phyloP scores from a whole-genome alignment of 1,140 invertebrate genomes.

The Gyrodactylus bullatarudis region DNA sequence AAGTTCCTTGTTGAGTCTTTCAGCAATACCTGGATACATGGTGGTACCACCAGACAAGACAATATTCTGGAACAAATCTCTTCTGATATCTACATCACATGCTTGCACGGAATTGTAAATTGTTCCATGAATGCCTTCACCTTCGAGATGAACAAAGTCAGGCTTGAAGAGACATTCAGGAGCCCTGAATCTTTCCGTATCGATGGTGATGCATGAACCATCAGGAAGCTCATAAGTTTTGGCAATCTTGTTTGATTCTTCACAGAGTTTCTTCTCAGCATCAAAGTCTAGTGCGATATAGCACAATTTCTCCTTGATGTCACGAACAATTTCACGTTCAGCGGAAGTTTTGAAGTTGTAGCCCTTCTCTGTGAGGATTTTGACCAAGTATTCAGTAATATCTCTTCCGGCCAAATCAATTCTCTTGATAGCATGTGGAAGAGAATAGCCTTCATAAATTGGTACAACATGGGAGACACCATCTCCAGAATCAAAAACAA shows the following conservation, averaged over 20 bases:
- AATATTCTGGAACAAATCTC: neutral
- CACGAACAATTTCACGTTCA: constrained; percentile 51
- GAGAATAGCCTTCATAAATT: constrained; percentile 33
- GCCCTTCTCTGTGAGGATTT: constrained; percentile 72
- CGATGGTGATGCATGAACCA: constrained; percentile 60
- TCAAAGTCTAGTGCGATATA: constrained; percentile 17
- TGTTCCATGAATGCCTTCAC: neutral
- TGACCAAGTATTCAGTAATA: constrained; percentile 70
- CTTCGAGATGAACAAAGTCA: neutral
- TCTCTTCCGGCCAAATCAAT: constrained; percentile 63
- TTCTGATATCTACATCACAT: neutral
- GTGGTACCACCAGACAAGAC: neutral
- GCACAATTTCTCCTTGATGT: constrained; percentile 35
- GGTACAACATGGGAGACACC: constrained; percentile 58
- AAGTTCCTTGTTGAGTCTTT: neutral
- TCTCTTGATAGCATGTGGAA: constrained; percentile 43
- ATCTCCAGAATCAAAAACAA: constrained; percentile 17
- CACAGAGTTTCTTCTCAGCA: constrained; percentile 60
- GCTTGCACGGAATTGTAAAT: neutral
- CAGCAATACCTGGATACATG: neutral
- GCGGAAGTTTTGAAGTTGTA: constrained; percentile 49
- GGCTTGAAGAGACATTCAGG: constrained; percentile 81
- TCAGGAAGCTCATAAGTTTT: constrained; percentile 49
- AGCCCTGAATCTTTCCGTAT: constrained; percentile 80
- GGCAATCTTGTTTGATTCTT: constrained; percentile 17